phyloP scores from a whole-genome alignment of 2,113 vertebrate genomes.

The Zeus faber region DNA sequence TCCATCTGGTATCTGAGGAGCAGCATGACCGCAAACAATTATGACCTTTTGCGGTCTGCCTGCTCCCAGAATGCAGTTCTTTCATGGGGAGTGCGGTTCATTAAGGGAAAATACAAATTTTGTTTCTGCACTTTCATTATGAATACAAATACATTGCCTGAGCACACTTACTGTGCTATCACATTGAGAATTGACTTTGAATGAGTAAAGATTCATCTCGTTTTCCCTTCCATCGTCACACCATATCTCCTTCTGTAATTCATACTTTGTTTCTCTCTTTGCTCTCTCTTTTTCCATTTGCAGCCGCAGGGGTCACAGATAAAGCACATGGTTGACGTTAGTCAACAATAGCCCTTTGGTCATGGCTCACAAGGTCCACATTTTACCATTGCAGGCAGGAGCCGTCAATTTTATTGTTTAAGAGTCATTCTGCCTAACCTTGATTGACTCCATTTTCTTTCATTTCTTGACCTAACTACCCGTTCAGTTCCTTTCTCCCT shows the following conservation, averaged over 20 bases:
- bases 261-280: slow-evolving; percentile 55
- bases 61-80: slow-evolving; percentile 44
- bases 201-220: slow-evolving; percentile 51
- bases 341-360: slow-evolving; percentile 71
- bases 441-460: slow-evolving; percentile 78
- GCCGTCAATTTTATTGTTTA: slow-evolving; percentile 81
- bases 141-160: slow-evolving; percentile 52
- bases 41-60: slow-evolving; percentile 65
- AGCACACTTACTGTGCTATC: slow-evolving; percentile 26
- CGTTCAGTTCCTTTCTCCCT: slow-evolving; percentile 56
- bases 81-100: slow-evolving; percentile 26
- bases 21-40: slow-evolving; percentile 63
- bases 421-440: slow-evolving; percentile 77
- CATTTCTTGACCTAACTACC: slow-evolving; percentile 79
- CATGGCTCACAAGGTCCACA: slow-evolving; percentile 69
- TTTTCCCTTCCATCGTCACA: slow-evolving; percentile 34
- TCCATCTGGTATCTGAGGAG: slow-evolving; percentile 72
- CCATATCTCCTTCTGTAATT: slow-evolving; percentile 55
- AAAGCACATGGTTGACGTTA: slow-evolving; percentile 62
- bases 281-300: slow-evolving; percentile 59
- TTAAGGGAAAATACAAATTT: slow-evolving; percentile 8
- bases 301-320: slow-evolving; percentile 67
- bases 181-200: slow-evolving; percentile 57
- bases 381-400: slow-evolving; percentile 66
- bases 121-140: slow-evolving; percentile 40